These are phyloP conservation scores for Protomyctophum bolini DNA, from an alignment of 2,113 vertebrate genomes.

Conservation along the genomic window DNA sequence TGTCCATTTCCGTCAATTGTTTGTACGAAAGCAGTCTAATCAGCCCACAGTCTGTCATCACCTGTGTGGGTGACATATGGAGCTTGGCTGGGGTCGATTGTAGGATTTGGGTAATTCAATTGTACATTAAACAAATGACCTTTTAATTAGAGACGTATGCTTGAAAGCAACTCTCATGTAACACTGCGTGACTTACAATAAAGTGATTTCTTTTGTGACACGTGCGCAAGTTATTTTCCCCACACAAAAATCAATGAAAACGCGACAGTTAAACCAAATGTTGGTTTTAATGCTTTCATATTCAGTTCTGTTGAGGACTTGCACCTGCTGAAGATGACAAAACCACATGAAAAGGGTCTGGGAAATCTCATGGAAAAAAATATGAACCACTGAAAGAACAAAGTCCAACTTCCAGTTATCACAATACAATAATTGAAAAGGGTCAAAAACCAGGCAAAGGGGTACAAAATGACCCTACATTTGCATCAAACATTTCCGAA, in stretches of 20 bases:
- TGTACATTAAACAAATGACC: too few species aligned
- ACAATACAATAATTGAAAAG: conserved; percentile 63
- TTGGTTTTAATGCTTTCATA: conserved; percentile 71
- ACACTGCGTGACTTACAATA: conserved; percentile 14
- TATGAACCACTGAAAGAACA: conserved; percentile 66
- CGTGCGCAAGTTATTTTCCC: neutral
- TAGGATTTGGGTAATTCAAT: too few species aligned
- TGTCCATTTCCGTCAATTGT: too few species aligned
- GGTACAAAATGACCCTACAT: conserved; percentile 41
- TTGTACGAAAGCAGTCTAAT: too few species aligned
- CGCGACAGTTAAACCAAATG: conserved; percentile 54
- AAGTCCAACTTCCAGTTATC: conserved; percentile 63
- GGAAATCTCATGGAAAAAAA: conserved; percentile 65
- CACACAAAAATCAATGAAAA: neutral
- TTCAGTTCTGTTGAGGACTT: conserved; percentile 57
- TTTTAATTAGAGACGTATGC: neutral
- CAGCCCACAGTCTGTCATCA: too few species aligned
- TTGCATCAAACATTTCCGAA: conserved; percentile 35
- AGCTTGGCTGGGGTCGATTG: too few species aligned
- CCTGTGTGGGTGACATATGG: too few species aligned
- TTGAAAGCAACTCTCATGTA: neutral
- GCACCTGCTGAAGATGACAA: conserved; percentile 44
- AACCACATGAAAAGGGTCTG: conserved; percentile 45
- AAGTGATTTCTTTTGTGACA: neutral
- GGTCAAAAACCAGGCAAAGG: conserved; percentile 34